These are phyloP conservation scores for Neotoma lepida DNA, from an alignment of 2,113 vertebrate species.

Conservation along the genomic window DNA sequence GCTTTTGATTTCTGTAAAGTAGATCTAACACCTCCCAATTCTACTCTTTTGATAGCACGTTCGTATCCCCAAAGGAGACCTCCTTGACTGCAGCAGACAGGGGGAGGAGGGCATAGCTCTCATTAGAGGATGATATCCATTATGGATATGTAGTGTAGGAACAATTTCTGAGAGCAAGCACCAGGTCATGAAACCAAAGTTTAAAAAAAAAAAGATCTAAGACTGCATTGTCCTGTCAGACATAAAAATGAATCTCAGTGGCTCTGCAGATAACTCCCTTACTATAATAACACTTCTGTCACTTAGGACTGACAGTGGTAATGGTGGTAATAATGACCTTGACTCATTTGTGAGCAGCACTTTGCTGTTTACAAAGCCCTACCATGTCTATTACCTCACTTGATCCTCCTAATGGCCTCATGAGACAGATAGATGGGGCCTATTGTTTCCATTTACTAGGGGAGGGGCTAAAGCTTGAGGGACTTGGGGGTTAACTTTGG, in stretches of 20 bases:
- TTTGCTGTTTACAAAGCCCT: slow-evolving; percentile 52
- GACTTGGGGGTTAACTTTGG: background rate
- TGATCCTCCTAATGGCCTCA: slow-evolving; percentile 11
- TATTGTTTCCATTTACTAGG: slow-evolving; percentile 12
- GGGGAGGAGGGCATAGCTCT: background rate
- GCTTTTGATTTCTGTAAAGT: background rate
- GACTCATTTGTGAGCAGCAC: slow-evolving; percentile 1
- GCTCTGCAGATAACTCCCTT: background rate
- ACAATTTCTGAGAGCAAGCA: slow-evolving; percentile 21
- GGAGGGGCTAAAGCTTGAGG: background rate
- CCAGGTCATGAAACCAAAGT: slow-evolving; percentile 23
- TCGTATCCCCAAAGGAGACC: background rate
- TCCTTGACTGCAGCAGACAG: background rate
- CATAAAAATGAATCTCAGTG: background rate
- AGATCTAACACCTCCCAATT: background rate
- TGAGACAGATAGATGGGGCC: background rate
- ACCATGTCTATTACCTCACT: slow-evolving; percentile 11
- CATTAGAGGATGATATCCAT: background rate
- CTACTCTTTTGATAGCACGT: background rate
- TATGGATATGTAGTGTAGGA: background rate
- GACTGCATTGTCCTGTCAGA: background rate
- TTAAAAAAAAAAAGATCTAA: background rate
- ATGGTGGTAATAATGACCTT: slow-evolving; percentile 12
- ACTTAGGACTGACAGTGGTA: background rate
- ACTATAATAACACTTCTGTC: background rate